These are phyloP conservation scores for Hymenochirus boettgeri DNA, from an alignment of 2,113 vertebrate species.

Conservation along the genomic window DNA sequence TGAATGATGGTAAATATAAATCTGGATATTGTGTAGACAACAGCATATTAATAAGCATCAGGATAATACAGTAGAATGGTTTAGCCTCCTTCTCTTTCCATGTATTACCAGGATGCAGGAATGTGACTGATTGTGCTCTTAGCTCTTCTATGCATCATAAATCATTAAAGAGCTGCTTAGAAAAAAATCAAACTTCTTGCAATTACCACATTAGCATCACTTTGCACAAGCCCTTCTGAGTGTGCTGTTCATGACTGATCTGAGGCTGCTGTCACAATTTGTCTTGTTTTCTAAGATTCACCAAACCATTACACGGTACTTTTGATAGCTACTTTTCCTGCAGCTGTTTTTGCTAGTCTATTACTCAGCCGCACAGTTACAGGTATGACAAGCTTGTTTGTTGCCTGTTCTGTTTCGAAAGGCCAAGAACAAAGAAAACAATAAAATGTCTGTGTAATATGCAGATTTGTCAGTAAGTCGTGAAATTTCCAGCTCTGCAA, in stretches of 20 bases:
- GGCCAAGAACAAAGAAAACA: neutral
- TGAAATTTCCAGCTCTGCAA: too few species aligned
- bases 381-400: constrained; percentile 3
- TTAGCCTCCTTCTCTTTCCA: too few species aligned
- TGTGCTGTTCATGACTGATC: constrained; percentile 6
- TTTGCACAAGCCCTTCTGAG: constrained; percentile 23
- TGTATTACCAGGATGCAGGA: constrained; percentile 4
- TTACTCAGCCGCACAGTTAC: neutral
- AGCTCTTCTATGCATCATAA: constrained; percentile 50
- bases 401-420: neutral
- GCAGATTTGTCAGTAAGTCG: too few species aligned
- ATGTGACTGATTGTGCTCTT: constrained; percentile 5
- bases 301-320: constrained; percentile 37
- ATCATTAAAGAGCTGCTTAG: constrained; percentile 58
- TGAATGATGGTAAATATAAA: too few species aligned
- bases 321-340: constrained; percentile 27
- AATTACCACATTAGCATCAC: constrained; percentile 50
- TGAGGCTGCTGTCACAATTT: constrained; percentile 37
- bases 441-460: neutral
- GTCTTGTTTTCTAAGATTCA: constrained; percentile 30
- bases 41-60: too few species aligned
- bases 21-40: too few species aligned
- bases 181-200: constrained; percentile 44
- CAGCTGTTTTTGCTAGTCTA: constrained; percentile 10
- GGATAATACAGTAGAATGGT: too few species aligned